Base-by-base conservation (phyloP, 1,140 invertebrate genomes). In the Babylonia areolata region DNA sequence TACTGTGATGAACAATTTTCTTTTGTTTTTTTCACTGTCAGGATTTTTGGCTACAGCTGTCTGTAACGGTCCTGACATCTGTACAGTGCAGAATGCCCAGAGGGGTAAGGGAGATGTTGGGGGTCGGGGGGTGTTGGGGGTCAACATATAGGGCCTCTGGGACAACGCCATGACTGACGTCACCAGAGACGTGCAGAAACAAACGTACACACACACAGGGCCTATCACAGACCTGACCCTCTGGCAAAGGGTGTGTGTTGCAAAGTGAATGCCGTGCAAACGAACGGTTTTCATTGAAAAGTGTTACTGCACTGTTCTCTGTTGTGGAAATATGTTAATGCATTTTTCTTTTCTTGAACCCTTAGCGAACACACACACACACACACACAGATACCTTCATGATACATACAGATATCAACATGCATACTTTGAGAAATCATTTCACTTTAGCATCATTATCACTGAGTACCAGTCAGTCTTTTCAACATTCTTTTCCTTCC, bases 181-280 rank as follows among this genome's bases (percentile, higher is more conserved):
- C 71, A 73, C 35, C n/a, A 79, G 46, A 17, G 46, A 51, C 46
- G 17, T 9, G 46, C 46, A 51, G 46, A 51, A 51, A 0, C 0
- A 17, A 42, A 37, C 33, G 54, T 11, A 81, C 46, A 35, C 33
- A 81, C 20, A 81, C 46, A 35, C 39, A 82, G 31, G 81, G 81
- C 81, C 81, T 82, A 82, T 82, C 81, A 82, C 81, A 82, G 81
- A 82, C 81, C 81, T 71, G 46, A 31, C 15, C 35, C 81, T 69
- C 81, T 69, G 58, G 37, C 64, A n/a, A 69, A 54, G 54, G 54
- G 11, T 82, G 9, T 51, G 46, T 51, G 46, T 12, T 51, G 46
- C 46, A 51, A 9, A 17, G 46, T 3, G 46, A 9, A 12, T 12
- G 46, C 46, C 46, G 6, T 12, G 20, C 12, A 73, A 73, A 73